Conservation (phyloP, 2,113 vertebrate species). For the Thoracochromis brauschi region DNA sequence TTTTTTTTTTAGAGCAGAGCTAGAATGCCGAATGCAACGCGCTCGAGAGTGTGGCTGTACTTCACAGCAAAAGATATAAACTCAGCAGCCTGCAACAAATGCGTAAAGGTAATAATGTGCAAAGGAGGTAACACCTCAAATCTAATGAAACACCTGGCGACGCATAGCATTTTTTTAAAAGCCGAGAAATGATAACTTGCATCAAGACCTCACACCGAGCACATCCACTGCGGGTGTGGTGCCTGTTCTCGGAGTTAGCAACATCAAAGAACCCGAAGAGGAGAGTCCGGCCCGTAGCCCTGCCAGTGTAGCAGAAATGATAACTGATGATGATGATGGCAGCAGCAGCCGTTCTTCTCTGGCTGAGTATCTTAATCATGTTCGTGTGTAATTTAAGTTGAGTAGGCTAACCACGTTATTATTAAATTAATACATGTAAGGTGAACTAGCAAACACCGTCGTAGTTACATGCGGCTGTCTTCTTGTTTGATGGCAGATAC, state of each 20-base stretch:
- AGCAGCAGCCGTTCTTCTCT: background rate
- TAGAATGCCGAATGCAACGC: fast-evolving
- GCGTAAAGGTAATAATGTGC: background rate
- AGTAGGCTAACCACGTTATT: background rate
- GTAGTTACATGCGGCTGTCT: background rate
- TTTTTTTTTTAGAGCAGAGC: background rate
- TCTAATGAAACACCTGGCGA: background rate
- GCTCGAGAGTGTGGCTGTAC: background rate
- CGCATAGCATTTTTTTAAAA: fast-evolving
- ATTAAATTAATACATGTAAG: background rate
- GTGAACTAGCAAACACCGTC: background rate
- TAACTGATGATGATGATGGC: background rate
- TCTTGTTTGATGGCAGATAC: too few relatives aligned
- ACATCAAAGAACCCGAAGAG: background rate
- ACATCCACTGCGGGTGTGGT: background rate
- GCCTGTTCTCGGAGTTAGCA: fast-evolving
- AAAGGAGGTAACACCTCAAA: background rate
- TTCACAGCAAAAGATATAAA: background rate
- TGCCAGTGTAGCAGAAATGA: background rate
- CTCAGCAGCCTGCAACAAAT: background rate
- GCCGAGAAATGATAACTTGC: background rate
- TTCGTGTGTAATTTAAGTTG: fast-evolving
- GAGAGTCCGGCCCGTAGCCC: fast-evolving
- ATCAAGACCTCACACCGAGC: background rate
- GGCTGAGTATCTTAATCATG: background rate